These are phyloP conservation scores for Sylvilagus bachmani DNA, from an alignment of 2,113 vertebrate species.

Conservation along the genomic window DNA sequence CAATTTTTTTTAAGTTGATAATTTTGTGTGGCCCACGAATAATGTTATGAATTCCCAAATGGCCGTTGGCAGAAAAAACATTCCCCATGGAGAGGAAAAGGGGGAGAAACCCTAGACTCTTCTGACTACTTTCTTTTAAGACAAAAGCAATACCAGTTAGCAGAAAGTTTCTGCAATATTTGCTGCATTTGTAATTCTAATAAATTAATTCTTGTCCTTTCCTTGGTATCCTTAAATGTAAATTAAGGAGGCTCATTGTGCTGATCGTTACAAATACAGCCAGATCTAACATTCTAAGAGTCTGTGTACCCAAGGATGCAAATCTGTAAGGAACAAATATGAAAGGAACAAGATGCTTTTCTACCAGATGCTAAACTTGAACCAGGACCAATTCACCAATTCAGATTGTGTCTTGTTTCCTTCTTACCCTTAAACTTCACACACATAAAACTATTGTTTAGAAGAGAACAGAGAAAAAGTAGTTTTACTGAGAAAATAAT, in stretches of 20 bases:
- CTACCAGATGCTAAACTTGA: conserved; percentile 65
- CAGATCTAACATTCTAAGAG: conserved; percentile 26
- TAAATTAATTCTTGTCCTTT: conserved; percentile 53
- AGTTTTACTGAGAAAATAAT: conserved; percentile 48
- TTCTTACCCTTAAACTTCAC: conserved; percentile 45
- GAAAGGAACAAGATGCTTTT: conserved; percentile 63
- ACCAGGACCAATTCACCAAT: conserved; percentile 47
- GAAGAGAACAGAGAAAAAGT: conserved; percentile 7
- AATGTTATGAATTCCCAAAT: no score
- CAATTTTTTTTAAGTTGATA: no score
- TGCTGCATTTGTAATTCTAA: conserved; percentile 26
- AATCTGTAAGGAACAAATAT: conserved; percentile 59
- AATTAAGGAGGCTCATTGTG: conserved; percentile 45
- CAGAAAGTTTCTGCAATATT: conserved; percentile 47
- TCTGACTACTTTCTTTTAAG: not conserved
- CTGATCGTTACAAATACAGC: conserved; percentile 23
- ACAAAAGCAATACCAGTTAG: conserved; percentile 56
- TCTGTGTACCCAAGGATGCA: conserved; percentile 7
- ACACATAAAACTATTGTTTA: not conserved
- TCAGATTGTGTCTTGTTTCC: conserved; percentile 45
- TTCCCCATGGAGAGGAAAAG: not conserved
- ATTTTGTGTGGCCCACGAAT: no score
- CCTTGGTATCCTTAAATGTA: conserved; percentile 46
- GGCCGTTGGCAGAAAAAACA: no score
- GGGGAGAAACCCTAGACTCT: not conserved